Conservation (phyloP, 1,140 invertebrate species). For the Lepidurus packardi region DNA sequence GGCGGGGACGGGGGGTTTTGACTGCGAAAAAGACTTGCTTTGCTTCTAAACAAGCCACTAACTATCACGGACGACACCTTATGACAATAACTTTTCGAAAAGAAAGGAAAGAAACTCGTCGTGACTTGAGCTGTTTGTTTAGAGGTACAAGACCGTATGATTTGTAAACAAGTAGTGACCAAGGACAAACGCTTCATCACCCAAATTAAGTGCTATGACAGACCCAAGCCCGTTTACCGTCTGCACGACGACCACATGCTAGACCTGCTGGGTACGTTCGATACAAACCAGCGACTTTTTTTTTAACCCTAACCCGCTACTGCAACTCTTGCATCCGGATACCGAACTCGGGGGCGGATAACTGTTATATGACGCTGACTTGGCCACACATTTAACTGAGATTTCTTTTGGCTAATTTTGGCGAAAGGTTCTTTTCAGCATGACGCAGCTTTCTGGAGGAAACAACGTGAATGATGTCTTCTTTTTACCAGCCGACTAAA, state of each 20-base stretch:
- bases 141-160: slow-evolving; percentile 38
- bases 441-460: too few relatives aligned
- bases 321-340: too few relatives aligned
- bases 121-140: too few relatives aligned
- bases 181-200: slow-evolving; percentile 41
- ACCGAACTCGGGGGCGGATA: too few relatives aligned
- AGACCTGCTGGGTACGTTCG: slow-evolving; percentile 24
- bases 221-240: slow-evolving; percentile 34
- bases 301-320: not conserved
- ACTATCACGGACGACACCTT: not conserved
- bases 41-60: not conserved
- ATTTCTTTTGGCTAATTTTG: too few relatives aligned
- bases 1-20: too few relatives aligned
- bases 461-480: too few relatives aligned
- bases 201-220: slow-evolving; percentile 42
- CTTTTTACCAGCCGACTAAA: too few relatives aligned
- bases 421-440: too few relatives aligned
- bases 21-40: slow-evolving; percentile 31
- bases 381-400: too few relatives aligned
- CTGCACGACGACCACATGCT: not conserved
- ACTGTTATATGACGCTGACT: too few relatives aligned
- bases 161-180: slow-evolving; percentile 40
- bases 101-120: too few relatives aligned
- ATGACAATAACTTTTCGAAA: not conserved
- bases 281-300: not conserved